These are phyloP conservation scores for Lomographa bimaculata DNA, from an alignment of 2,888 invertebrate genomes.

Conservation along the genomic window DNA sequence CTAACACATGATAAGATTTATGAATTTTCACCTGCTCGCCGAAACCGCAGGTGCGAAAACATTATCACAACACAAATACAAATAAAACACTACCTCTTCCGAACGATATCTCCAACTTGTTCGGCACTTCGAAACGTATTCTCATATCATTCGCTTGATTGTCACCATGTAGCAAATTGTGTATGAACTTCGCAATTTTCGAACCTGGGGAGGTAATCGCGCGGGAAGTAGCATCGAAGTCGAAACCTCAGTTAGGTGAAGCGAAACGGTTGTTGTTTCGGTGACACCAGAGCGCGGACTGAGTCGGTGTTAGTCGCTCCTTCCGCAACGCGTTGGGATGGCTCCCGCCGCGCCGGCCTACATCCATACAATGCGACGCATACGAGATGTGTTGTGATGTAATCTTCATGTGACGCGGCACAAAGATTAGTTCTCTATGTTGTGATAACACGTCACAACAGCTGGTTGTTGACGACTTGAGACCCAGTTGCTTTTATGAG, in stretches of 20 bases:
- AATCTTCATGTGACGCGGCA: conserved; percentile 66
- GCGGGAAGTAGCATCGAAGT: conserved; percentile 38
- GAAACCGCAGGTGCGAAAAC: conserved; percentile 20
- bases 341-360: conserved; percentile 80
- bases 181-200: conserved; percentile 27
- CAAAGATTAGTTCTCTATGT: conserved; percentile 54
- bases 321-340: conserved; percentile 75
- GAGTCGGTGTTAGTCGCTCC: conserved; percentile 63
- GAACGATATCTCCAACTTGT: conserved; percentile 79
- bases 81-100: conserved; percentile 64
- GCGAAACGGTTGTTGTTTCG: conserved; percentile 64
- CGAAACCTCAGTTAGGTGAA: conserved; percentile 36
- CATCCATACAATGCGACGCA: conserved; percentile 53
- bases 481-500: conserved; percentile 22
- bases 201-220: conserved; percentile 25
- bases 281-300: conserved; percentile 69
- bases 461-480: conserved; percentile 25
- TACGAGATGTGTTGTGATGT: conserved; percentile 63
- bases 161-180: conserved; percentile 33
- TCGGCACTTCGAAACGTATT: conserved; percentile 79
- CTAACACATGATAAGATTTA: conserved; percentile 7
- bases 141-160: conserved; percentile 65
- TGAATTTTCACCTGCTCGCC: conserved; percentile 26
- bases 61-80: conserved; percentile 29
- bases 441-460: conserved; percentile 57